Evolutionary conservation across 2,888 invertebrate genomes (phyloP).

Genomic region (Xanthia togata): DNA sequence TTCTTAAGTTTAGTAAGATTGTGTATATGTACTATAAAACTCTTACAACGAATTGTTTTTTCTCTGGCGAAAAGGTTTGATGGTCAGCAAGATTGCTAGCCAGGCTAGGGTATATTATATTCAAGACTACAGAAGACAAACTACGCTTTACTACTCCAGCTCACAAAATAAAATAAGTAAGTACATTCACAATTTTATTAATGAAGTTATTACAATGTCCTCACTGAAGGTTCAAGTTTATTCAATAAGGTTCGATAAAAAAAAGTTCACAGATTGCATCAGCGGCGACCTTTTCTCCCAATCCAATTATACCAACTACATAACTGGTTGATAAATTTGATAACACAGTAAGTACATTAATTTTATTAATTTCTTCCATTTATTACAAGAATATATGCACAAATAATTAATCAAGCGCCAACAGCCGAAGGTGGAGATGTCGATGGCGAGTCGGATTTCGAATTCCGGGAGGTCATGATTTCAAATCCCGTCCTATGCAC

Average conservation of each 20-base stretch:
- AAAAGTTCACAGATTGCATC: constrained; percentile 51
- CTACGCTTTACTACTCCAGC: background rate
- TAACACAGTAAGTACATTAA: constrained; percentile 25
- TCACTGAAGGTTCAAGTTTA: constrained; percentile 39
- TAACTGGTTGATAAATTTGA: constrained; percentile 12
- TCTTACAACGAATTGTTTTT: background rate
- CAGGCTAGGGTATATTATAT: no score
- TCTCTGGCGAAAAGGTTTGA: background rate
- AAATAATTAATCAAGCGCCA: constrained; percentile 21
- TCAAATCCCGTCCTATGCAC: background rate
- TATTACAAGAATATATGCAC: background rate
- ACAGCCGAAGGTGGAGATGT: background rate
- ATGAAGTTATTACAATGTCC: constrained; percentile 49
- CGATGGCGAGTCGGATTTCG: no score
- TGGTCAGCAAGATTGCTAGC: background rate
- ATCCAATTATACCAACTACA: constrained; percentile 42
- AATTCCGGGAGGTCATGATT: background rate
- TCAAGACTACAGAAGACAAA: background rate
- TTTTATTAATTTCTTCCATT: constrained; percentile 29
- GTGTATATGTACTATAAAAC: no score
- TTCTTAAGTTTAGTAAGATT: background rate
- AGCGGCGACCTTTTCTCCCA: constrained; percentile 46
- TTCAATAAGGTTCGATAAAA: constrained; percentile 42
- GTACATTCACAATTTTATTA: constrained; percentile 20
- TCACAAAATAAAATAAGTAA: background rate